These are phyloP conservation scores for Dasyurus viverrinus DNA, from an alignment of 2,113 vertebrate species.

Conservation along the genomic window DNA sequence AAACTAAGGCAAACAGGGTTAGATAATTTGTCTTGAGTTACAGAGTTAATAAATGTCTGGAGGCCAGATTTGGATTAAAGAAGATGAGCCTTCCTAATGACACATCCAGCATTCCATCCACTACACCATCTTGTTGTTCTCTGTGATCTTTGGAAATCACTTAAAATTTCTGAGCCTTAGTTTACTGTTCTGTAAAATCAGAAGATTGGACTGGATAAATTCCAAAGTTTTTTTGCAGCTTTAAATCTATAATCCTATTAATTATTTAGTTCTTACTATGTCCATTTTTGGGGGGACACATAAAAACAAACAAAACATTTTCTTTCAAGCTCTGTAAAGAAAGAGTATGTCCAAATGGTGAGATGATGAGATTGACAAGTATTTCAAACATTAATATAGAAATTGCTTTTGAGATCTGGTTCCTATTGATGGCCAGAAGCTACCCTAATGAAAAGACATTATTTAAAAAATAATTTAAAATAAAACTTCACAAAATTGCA, in stretches of 20 bases:
- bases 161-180: background rate
- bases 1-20: too few relatives aligned
- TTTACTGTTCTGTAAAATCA: background rate
- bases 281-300: background rate
- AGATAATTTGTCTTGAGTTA: too few relatives aligned
- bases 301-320: background rate
- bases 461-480: background rate
- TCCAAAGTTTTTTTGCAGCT: background rate
- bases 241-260: background rate
- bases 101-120: too few relatives aligned
- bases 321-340: background rate
- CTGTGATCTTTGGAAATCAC: background rate
- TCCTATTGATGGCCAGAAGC: background rate
- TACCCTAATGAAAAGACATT: background rate
- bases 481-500: background rate
- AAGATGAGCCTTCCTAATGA: too few relatives aligned
- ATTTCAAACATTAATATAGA: background rate
- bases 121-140: too few relatives aligned
- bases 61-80: too few relatives aligned
- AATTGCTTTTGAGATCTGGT: background rate
- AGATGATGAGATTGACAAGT: background rate
- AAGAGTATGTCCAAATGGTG: background rate
- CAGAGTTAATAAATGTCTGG: too few relatives aligned
- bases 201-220: background rate
- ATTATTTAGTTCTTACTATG: background rate